Evolutionary conservation across 2,113 vertebrate species (phyloP).

Genomic region (Pantherophis guttatus): DNA sequence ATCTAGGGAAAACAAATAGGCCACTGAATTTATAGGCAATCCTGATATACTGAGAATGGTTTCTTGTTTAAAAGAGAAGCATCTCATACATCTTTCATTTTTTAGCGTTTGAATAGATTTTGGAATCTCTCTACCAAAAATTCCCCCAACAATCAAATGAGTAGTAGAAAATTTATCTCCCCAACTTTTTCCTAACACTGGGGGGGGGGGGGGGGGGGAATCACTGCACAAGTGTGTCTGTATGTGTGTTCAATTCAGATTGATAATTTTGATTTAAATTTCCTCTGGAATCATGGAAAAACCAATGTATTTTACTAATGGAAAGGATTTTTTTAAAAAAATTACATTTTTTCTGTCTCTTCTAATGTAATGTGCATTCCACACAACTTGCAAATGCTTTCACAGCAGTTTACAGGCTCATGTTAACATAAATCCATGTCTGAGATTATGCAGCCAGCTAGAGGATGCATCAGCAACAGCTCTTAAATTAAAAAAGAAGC

Average conservation of each 20-base stretch:
- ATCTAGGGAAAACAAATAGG: background rate
- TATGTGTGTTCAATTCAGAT: background rate
- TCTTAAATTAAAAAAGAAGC: conserved; percentile 59
- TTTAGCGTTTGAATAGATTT: background rate
- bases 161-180: background rate
- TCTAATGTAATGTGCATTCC: background rate
- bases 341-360: conserved; percentile 37
- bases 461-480: conserved; percentile 56
- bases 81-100: background rate
- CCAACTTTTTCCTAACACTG: background rate
- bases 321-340: background rate
- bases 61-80: background rate
- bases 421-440: conserved; percentile 59
- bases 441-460: conserved; percentile 70
- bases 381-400: background rate
- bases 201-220: no score
- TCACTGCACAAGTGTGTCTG: no score
- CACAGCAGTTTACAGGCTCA: background rate
- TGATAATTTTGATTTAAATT: background rate
- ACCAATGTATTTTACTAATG: background rate
- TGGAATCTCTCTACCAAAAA: background rate
- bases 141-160: background rate
- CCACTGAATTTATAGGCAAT: background rate
- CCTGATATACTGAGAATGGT: background rate
- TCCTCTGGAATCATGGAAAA: background rate